A percentile compares a stretch with the other conserved stretches of the same genome.
Conservation (phyloP, 1,140 invertebrate species). For the Drosophila rhopaloa region DNA sequence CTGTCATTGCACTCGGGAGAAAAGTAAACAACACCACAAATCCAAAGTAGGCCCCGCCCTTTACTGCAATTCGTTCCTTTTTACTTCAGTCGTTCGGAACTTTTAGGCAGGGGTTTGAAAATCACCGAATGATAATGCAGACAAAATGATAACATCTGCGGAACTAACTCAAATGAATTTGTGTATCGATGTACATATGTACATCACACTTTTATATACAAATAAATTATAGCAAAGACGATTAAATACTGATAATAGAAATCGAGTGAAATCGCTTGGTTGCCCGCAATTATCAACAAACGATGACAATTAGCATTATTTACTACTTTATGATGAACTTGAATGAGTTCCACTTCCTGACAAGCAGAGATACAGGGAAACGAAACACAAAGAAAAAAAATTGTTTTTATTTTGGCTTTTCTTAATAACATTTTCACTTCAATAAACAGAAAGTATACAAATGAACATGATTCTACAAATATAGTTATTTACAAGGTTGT, state of each 20-base stretch:
- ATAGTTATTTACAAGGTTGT: too few species aligned
- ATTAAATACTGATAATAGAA: conserved; percentile 37
- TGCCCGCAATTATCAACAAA: conserved; percentile 35
- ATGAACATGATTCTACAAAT: too few species aligned
- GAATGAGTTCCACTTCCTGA: conserved; percentile 9
- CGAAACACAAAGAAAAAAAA: neutral
- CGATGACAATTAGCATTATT: conserved; percentile 40
- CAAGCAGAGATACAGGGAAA: neutral
- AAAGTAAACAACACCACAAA: conserved; percentile 8
- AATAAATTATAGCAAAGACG: conserved; percentile 1
- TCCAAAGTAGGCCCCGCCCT: conserved; percentile 26
- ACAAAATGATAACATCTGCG: conserved; percentile 6
- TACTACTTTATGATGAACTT: conserved; percentile 4
- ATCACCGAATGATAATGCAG: conserved; percentile 7
- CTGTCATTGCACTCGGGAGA: neutral
- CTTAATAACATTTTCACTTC: neutral
- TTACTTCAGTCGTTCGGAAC: neutral
- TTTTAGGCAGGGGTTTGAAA: conserved; percentile 6
- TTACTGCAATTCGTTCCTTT: conserved; percentile 4
- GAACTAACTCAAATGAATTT: conserved; percentile 1
- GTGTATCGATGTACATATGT: neutral
- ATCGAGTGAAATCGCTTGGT: conserved; percentile 32
- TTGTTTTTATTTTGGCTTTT: neutral
- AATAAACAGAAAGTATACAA: too few species aligned
- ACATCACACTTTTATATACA: neutral